A percentile compares a stretch with the other conserved stretches of the same genome.
Evolutionary conservation across 2,888 invertebrate species (phyloP).

Genomic region (Polylopha cassiicola): DNA sequence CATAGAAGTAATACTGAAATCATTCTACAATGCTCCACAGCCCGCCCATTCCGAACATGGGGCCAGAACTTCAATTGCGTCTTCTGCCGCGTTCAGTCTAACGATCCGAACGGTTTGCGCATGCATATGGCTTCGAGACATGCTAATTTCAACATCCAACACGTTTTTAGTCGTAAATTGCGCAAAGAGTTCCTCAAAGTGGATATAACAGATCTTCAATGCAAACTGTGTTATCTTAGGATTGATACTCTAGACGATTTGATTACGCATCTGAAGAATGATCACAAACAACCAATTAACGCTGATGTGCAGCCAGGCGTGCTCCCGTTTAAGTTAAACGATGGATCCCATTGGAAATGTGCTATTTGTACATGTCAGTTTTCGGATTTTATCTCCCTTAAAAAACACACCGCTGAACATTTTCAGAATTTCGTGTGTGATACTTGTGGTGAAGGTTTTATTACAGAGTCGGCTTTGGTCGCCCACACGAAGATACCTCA

Average conservation of each 20-base stretch:
- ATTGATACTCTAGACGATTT: conserved; percentile 61
- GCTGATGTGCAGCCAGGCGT: conserved; percentile 66
- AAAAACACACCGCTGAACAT: conserved; percentile 64
- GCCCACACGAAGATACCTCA: conserved; percentile 64
- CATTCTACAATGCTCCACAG: conserved; percentile 65
- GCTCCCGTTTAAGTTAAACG: conserved; percentile 61
- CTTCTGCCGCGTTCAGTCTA: conserved; percentile 63
- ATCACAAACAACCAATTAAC: conserved; percentile 65
- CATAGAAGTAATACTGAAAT: conserved; percentile 66
- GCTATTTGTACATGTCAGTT: conserved; percentile 64
- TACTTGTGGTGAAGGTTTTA: conserved; percentile 68
- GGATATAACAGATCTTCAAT: conserved; percentile 66
- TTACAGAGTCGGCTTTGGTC: conserved; percentile 60
- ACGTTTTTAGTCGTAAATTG: conserved; percentile 62
- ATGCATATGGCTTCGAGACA: conserved; percentile 64
- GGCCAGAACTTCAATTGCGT: conserved; percentile 69
- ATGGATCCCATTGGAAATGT: conserved; percentile 63
- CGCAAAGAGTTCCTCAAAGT: conserved; percentile 65
- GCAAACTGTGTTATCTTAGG: conserved; percentile 60
- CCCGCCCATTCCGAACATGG: conserved; percentile 67
- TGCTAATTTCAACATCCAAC: conserved; percentile 59
- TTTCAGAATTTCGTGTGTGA: conserved; percentile 69
- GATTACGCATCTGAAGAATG: conserved; percentile 58
- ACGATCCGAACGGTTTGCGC: conserved; percentile 62
- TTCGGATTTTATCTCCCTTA: conserved; percentile 58